phyloP scores from a whole-genome alignment of 1,140 invertebrate species.

The Eciton burchellii region DNA sequence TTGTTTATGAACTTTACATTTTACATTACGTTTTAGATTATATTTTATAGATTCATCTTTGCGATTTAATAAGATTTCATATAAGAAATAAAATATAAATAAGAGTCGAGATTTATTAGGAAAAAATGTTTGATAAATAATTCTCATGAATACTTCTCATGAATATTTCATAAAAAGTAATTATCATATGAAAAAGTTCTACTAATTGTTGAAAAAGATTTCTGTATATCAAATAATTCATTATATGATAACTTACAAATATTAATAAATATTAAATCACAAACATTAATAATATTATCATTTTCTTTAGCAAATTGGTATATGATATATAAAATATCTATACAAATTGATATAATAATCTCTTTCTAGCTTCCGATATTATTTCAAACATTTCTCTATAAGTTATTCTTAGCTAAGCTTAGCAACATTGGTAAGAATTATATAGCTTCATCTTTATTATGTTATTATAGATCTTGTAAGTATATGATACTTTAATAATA shows the following conservation, averaged over 20 bases:
- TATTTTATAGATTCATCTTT: constrained; percentile 7
- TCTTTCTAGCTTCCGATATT: background rate
- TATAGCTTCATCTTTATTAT: constrained; percentile 3
- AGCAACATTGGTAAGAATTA: background rate
- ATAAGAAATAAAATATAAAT: background rate
- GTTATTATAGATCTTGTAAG: background rate
- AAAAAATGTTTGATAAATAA: background rate
- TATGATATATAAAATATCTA: constrained; percentile 14
- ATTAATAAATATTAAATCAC: too few relatives aligned
- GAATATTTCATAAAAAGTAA: too few relatives aligned
- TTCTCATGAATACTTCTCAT: too few relatives aligned
- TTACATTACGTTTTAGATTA: too few relatives aligned
- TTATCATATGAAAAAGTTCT: background rate
- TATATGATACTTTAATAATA: background rate
- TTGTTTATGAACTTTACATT: constrained; percentile 4
- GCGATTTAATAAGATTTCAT: background rate
- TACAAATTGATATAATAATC: background rate
- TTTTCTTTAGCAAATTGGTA: background rate
- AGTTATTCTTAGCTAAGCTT: background rate
- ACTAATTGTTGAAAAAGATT: background rate
- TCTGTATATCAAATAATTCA: background rate
- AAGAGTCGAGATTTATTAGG: background rate
- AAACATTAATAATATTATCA: background rate
- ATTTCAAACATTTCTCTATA: background rate
- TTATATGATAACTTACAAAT: constrained; percentile 11